These are phyloP conservation scores for Podilymbus podiceps DNA, from an alignment of 2,113 vertebrate genomes.

Conservation along the genomic window DNA sequence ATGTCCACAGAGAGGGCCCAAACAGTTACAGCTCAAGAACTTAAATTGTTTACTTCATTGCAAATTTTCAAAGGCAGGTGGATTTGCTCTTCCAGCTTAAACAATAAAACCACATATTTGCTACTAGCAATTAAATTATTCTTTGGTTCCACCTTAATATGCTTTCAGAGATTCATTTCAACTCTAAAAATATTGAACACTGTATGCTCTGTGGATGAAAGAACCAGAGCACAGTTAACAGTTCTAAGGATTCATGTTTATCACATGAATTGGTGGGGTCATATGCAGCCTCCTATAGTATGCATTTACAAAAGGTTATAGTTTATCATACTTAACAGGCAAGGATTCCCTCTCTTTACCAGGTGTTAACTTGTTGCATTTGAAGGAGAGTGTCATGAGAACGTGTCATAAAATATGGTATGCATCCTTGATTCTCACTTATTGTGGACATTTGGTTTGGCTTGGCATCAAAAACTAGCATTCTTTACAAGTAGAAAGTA, in stretches of 20 bases:
- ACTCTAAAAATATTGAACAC: not conserved
- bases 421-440: not conserved
- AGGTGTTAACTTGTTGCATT: not conserved
- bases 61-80: not conserved
- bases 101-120: not conserved
- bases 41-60: not conserved
- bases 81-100: not conserved
- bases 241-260: not conserved
- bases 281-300: not conserved
- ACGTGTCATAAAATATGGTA: accelerated
- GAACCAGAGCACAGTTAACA: not conserved
- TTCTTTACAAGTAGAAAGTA: not conserved
- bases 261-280: not conserved
- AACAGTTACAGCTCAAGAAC: not conserved
- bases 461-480: not conserved
- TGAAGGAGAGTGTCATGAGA: not conserved
- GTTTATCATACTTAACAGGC: not conserved
- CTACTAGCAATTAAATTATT: not conserved
- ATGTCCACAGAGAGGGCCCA: not conserved
- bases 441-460: not conserved
- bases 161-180: not conserved
- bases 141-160: not conserved
- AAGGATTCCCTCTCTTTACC: not conserved
- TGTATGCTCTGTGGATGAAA: not conserved
- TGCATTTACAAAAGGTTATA: not conserved